phyloP scores from a whole-genome alignment of 2,888 invertebrate genomes.

The Cantharis lateralis region DNA sequence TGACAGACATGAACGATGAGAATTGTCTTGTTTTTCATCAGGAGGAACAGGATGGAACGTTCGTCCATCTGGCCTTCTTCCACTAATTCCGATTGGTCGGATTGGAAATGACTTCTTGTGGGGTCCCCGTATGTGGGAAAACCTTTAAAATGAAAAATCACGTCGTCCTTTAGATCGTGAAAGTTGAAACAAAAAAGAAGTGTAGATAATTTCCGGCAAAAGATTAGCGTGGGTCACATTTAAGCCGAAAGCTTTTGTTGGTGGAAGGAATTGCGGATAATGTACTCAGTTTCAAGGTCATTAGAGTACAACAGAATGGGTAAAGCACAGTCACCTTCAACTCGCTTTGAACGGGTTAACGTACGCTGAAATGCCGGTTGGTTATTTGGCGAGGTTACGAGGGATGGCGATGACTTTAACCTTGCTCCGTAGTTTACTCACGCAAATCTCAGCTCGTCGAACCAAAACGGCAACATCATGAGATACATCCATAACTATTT shows the following conservation, averaged over 20 bases:
- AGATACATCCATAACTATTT: slow-evolving; percentile 24
- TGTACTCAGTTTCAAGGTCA: slow-evolving; percentile 40
- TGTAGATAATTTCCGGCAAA: not conserved
- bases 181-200: not conserved
- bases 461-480: slow-evolving; percentile 32
- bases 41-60: too few species aligned
- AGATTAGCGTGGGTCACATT: not conserved
- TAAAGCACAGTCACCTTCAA: slow-evolving; percentile 42
- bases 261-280: slow-evolving; percentile 40
- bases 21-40: not conserved
- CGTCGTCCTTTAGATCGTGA: not conserved
- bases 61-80: not conserved
- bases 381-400: slow-evolving; percentile 15
- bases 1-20: not conserved
- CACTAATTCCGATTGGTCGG: not conserved
- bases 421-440: slow-evolving; percentile 25
- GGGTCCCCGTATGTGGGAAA: not conserved
- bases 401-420: slow-evolving; percentile 26
- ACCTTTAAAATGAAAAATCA: not conserved
- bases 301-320: slow-evolving; percentile 36
- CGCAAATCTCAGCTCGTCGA: slow-evolving; percentile 28
- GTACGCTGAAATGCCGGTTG: slow-evolving; percentile 31
- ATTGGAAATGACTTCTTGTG: not conserved
- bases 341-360: slow-evolving; percentile 40
- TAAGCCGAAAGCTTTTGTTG: slow-evolving; percentile 7